These are phyloP conservation scores for Pristis pectinata DNA, from an alignment of 2,797 vertebrate species.

Conservation along the genomic window DNA sequence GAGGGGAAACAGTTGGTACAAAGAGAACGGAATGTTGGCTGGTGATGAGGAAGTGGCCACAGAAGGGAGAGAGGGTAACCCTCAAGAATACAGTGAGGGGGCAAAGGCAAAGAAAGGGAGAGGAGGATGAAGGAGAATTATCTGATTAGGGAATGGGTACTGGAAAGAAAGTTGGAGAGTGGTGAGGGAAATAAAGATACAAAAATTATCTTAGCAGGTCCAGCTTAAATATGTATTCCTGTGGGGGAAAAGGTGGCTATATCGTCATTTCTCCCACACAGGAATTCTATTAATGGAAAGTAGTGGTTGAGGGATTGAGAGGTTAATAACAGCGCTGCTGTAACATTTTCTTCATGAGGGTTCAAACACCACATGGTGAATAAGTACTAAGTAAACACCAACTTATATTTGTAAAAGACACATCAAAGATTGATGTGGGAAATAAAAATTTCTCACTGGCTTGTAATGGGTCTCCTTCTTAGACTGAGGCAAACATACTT, in stretches of 20 bases:
- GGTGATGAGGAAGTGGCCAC: not conserved
- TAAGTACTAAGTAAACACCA: not conserved
- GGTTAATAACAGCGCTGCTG: not conserved
- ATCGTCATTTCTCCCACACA: not conserved
- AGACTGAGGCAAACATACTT: not conserved
- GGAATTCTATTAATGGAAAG: not conserved
- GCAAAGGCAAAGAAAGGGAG: not conserved
- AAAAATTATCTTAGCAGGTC: not conserved
- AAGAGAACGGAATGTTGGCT: too few species aligned
- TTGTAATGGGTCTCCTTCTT: not conserved
- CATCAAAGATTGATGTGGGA: not conserved
- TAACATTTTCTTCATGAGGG: not conserved
- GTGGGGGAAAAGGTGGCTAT: not conserved
- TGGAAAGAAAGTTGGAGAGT: not conserved
- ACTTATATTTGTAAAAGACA: not conserved
- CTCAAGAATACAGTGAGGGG: too few species aligned
- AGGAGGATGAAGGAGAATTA: not conserved
- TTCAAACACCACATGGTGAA: not conserved
- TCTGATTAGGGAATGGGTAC: not conserved
- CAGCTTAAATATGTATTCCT: not conserved
- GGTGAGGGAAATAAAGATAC: not conserved
- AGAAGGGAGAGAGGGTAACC: too few species aligned
- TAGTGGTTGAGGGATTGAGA: not conserved
- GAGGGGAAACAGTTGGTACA: too few species aligned
- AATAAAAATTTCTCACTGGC: not conserved